phyloP scores from a whole-genome alignment of 2,797 vertebrate genomes.

The Danio albolineatus region DNA sequence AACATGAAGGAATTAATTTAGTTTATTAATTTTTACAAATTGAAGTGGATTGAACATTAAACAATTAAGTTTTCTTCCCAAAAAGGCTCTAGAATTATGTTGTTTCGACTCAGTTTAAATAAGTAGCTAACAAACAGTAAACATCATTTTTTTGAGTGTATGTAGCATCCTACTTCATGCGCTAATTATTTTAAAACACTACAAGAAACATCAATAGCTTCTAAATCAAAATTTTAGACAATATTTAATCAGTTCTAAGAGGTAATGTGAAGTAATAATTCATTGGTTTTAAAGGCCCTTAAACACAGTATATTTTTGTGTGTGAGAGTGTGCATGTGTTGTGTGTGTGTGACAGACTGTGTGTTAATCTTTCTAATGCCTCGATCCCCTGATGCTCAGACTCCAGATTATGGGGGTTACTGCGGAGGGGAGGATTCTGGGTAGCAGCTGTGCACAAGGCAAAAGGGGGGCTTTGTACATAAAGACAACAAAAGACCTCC shows the following conservation, averaged over 20 bases:
- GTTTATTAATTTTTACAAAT: too few relatives aligned
- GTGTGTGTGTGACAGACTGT: conserved; percentile 56
- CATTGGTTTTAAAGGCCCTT: neutral
- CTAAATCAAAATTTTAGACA: too few relatives aligned
- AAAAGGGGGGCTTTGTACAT: conserved; percentile 40
- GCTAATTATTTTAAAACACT: too few relatives aligned
- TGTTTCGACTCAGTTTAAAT: too few relatives aligned
- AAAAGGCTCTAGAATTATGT: too few relatives aligned
- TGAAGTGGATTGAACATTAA: too few relatives aligned
- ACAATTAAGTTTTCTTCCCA: too few relatives aligned
- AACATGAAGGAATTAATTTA: too few relatives aligned
- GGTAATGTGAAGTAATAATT: neutral
- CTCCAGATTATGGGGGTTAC: conserved; percentile 47
- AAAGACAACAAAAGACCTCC: conserved; percentile 51
- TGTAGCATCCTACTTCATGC: too few relatives aligned
- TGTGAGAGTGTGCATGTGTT: conserved; percentile 18
- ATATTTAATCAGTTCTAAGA: too few relatives aligned
- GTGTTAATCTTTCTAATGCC: conserved; percentile 58
- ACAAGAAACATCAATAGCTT: too few relatives aligned
- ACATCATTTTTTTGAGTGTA: too few relatives aligned
- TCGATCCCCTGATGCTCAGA: conserved; percentile 54
- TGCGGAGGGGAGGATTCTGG: neutral
- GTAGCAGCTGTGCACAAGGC: conserved; percentile 48
- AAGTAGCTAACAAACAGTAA: neutral
- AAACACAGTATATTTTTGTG: neutral